Base-by-base conservation (phyloP, 2,113 vertebrate genomes). In the Agelaius tricolor region DNA sequence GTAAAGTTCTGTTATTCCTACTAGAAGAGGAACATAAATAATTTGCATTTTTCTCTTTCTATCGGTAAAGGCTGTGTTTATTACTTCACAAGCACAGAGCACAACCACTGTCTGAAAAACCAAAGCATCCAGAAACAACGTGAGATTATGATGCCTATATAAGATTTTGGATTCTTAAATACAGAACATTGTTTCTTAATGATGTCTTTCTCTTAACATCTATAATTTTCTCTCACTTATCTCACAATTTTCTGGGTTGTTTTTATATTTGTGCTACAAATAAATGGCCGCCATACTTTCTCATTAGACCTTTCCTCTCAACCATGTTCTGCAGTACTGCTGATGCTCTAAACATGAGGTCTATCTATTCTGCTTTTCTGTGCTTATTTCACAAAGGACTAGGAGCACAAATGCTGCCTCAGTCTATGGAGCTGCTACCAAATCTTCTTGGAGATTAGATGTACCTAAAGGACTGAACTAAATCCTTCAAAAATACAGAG, bases 261-360 rank as follows among this genome's bases (percentile, higher is more conserved):
- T 87, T 2, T 43, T 61, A 10, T 33, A 75, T 83, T 75, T 89
- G 8, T 16, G 18, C 47, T 15, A 66, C 19, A 63, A 52, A 66
- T 46, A 73, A 65, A 31, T 24, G 7, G 6, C 11, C 14, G n/a
- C 20, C 62, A 24, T 39, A 9, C 3, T 73, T 86, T 69, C 12
- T 21, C 8, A 47, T 65, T 39, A 20, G 66, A 68, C 26, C 3
- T 4, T 72, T 30, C 11, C 3, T 61, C 33, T 66, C 41, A 69
- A 13, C 3, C 0, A 14, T 16, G 4, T 76, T 65, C 18, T 6
- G 3, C 12, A 65, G 17, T 43, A 14, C 18, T 69, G 17, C 2
- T 43, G 41, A 30, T 57, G 41, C 14, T 62, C 27, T 39, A 52
- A 69, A 61, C 4, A 17, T 16, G 61, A 35, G 11, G 6, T 37